phyloP scores from a whole-genome alignment of 2,113 vertebrate species.

The Pluvianellus socialis region DNA sequence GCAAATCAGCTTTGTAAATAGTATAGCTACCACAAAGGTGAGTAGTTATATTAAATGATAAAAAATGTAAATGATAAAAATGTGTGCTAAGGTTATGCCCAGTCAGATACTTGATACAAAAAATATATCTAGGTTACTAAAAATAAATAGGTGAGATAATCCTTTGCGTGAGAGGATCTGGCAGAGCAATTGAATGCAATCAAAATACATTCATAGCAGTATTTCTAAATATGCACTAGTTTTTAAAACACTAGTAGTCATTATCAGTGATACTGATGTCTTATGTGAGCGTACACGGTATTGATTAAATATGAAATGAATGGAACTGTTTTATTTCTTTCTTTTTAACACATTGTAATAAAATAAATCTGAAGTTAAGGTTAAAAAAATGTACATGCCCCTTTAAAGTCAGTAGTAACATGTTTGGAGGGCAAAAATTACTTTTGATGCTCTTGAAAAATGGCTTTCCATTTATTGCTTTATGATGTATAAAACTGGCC shows the following conservation, averaged over 20 bases:
- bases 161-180: neutral
- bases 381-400: neutral
- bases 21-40: slow-evolving; percentile 99
- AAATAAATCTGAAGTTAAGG: neutral
- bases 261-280: neutral
- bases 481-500: slow-evolving; percentile 9
- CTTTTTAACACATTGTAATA: neutral
- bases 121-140: neutral
- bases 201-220: neutral
- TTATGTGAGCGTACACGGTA: neutral
- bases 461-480: neutral
- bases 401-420: neutral
- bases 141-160: neutral
- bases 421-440: neutral
- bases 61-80: neutral
- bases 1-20: slow-evolving; percentile 98
- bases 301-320: neutral
- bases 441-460: neutral
- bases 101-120: neutral
- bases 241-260: neutral
- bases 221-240: neutral
- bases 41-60: neutral
- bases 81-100: neutral
- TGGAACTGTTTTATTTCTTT: neutral
- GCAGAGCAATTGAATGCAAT: neutral